phyloP scores from a whole-genome alignment of 2,113 vertebrate genomes.

The Panthera tigris region DNA sequence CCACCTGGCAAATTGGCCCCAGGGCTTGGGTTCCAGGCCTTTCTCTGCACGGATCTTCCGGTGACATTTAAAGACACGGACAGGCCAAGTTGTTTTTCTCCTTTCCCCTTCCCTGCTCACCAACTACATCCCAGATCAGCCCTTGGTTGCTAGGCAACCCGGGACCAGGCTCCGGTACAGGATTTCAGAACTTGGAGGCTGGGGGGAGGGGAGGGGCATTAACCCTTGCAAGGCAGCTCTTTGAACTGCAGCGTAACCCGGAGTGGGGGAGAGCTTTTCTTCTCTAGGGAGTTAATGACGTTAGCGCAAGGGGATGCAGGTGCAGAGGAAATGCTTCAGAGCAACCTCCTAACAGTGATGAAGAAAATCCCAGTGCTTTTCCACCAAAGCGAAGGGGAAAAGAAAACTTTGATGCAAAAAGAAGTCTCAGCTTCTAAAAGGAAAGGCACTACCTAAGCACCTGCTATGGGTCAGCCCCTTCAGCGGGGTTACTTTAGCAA shows the following conservation, averaged over 20 bases:
- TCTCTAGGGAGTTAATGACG: neutral
- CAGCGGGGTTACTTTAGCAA: fast-evolving
- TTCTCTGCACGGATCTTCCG: neutral
- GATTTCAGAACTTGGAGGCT: conserved; percentile 39
- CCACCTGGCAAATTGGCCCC: neutral
- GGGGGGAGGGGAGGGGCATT: neutral
- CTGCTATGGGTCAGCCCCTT: neutral
- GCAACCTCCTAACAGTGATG: neutral
- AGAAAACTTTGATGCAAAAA: neutral
- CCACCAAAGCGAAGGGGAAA: neutral
- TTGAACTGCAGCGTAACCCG: neutral
- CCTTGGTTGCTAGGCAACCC: conserved; percentile 75
- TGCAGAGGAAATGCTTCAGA: neutral
- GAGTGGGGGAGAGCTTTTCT: neutral
- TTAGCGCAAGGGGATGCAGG: neutral
- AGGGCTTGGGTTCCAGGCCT: neutral
- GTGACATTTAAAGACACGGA: conserved; percentile 33
- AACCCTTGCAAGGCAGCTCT: conserved; percentile 37
- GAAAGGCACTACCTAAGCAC: neutral
- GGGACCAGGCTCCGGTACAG: conserved; percentile 1
- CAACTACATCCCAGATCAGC: neutral
- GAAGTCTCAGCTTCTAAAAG: neutral
- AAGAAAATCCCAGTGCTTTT: neutral
- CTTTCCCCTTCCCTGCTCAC: neutral
- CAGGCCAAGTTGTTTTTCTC: neutral